phyloP scores from a whole-genome alignment of 2,113 vertebrate species.

The Pithys albifrons region DNA sequence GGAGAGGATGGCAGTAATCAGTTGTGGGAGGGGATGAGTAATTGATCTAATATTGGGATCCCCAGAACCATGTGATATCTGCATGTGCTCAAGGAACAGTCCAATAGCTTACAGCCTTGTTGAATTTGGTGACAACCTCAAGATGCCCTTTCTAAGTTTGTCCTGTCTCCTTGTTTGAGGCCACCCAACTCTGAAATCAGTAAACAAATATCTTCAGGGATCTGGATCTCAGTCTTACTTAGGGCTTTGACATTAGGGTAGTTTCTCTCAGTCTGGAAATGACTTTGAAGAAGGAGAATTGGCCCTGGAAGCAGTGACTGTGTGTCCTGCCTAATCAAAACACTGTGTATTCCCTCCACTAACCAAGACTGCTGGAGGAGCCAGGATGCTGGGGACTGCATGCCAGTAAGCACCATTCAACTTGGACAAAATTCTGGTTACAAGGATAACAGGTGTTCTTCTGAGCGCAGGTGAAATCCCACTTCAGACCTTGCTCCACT shows the following conservation, averaged over 20 bases:
- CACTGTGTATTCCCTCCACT: background rate
- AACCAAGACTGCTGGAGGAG: background rate
- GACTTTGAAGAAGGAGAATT: background rate
- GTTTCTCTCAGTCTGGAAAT: background rate
- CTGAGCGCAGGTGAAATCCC: background rate
- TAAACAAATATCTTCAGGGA: background rate
- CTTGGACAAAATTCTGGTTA: rapidly evolving
- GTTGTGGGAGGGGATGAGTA: background rate
- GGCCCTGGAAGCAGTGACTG: background rate
- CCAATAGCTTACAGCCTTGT: background rate
- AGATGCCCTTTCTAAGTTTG: background rate
- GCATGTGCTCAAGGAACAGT: rapidly evolving
- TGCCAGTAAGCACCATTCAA: background rate
- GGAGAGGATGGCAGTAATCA: background rate
- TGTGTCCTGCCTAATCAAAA: background rate
- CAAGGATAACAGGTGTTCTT: background rate
- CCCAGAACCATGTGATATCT: rapidly evolving
- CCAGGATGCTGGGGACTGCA: rapidly evolving
- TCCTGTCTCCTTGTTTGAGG: background rate
- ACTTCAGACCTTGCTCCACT: background rate
- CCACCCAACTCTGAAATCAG: background rate
- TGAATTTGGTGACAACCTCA: background rate
- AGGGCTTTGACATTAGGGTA: background rate
- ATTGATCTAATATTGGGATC: background rate
- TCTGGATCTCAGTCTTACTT: background rate